Conservation (phyloP, 1,140 invertebrate species). For the Doryteuthis pealeii region DNA sequence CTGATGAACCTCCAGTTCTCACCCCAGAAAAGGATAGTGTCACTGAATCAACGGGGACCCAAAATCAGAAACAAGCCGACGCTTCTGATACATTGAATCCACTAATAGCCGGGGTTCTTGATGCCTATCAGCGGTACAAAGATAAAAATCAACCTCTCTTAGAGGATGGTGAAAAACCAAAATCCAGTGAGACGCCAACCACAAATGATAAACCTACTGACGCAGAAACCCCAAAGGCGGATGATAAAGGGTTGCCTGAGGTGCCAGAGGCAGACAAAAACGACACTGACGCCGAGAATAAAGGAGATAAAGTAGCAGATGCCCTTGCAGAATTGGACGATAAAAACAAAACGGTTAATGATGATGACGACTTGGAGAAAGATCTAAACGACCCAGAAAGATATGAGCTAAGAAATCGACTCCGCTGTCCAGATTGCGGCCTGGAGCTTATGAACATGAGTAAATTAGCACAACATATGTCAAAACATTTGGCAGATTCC, state of each 20-base stretch:
- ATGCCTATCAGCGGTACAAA: constrained; percentile 5
- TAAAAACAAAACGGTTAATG: not conserved
- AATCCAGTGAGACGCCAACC: not conserved
- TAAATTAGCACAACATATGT: not conserved
- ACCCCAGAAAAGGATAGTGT: too few species aligned
- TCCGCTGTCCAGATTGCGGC: not conserved
- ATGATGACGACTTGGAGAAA: not conserved
- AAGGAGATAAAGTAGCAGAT: not conserved
- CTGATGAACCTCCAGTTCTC: too few species aligned
- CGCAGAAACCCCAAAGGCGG: not conserved
- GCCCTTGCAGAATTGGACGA: not conserved
- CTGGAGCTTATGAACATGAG: not conserved
- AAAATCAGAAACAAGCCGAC: not conserved
- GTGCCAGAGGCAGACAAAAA: too few species aligned
- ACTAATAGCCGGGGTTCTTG: not conserved
- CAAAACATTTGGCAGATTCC: not conserved
- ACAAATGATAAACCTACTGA: not conserved
- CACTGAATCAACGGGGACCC: too few species aligned
- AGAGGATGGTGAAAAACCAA: not conserved
- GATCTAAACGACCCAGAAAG: not conserved
- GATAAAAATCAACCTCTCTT: not conserved
- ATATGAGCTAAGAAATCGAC: not conserved
- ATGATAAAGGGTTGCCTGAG: not conserved
- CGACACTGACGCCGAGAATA: not conserved
- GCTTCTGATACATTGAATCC: constrained; percentile 3